Evolutionary conservation across 2,797 vertebrate genomes (phyloP).

Genomic region (Lepidocolaptes lacrymiger): DNA sequence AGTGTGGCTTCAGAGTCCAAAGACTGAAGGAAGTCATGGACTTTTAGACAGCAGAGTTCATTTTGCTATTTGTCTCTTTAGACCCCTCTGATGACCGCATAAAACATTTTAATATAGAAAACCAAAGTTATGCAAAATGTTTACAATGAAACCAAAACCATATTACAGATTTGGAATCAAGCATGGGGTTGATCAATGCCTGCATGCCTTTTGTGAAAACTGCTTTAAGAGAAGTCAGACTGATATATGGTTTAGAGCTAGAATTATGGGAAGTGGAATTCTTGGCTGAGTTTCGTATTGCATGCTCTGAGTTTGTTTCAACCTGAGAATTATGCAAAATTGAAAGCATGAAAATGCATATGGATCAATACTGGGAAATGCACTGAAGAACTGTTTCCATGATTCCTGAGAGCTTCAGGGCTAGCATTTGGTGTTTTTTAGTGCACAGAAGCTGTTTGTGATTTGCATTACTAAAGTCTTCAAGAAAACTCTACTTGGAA

Average conservation of each 20-base stretch:
- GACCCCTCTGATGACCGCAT: neutral
- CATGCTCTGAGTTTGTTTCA: constrained; percentile 1
- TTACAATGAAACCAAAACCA: constrained; percentile 27
- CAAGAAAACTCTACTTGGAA: constrained; percentile 6
- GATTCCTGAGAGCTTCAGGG: constrained; percentile 5
- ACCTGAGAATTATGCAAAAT: constrained; percentile 41
- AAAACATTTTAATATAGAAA: constrained; percentile 19
- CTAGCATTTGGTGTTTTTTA: constrained; percentile 55
- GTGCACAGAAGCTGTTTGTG: constrained; percentile 21
- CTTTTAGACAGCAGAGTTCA: neutral
- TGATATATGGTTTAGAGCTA: neutral
- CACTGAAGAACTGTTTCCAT: constrained; percentile 10
- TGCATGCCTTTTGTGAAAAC: neutral
- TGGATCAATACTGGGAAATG: constrained; percentile 43
- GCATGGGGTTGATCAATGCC: neutral
- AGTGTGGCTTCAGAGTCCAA: neutral
- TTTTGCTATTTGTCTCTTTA: neutral
- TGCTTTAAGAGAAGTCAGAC: neutral
- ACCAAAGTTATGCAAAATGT: neutral
- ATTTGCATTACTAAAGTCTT: constrained; percentile 30
- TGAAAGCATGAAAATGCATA: constrained; percentile 15
- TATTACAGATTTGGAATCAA: constrained; percentile 11
- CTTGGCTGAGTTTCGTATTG: constrained; percentile 11
- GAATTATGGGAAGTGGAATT: constrained; percentile 2
- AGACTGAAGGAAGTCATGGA: neutral